Percentiles rank a stretch among this genome's conserved stretches.
These are phyloP conservation scores for Dynastes maya DNA, from an alignment of 2,888 invertebrate species.

Conservation along the genomic window DNA sequence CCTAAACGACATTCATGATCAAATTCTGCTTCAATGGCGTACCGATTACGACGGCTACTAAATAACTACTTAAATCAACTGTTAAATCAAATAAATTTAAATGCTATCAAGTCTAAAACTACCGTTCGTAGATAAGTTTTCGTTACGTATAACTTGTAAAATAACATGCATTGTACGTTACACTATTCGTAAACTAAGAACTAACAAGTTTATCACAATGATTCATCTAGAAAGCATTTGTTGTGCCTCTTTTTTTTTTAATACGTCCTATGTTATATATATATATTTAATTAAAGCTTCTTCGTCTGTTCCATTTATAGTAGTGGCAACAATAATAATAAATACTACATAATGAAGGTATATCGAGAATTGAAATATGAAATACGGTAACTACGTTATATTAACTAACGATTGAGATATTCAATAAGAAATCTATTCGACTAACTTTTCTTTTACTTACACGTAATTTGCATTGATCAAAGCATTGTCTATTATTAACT, in stretches of 20 bases:
- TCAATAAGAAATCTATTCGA: no score
- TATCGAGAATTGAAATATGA: neutral
- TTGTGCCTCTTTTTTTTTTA: slow-evolving; percentile 19
- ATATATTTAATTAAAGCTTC: slow-evolving; percentile 6
- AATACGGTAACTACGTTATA: neutral
- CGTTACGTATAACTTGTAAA: neutral
- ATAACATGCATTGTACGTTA: slow-evolving; percentile 2
- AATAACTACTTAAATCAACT: no score
- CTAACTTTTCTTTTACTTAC: no score
- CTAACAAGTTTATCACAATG: slow-evolving; percentile 41
- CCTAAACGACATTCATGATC: no score
- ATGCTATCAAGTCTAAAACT: no score
- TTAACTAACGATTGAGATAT: no score
- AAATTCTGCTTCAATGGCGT: no score
- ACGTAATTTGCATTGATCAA: no score
- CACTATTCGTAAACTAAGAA: slow-evolving; percentile 22
- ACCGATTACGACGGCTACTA: no score
- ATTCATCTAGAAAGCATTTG: slow-evolving; percentile 26
- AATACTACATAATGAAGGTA: neutral
- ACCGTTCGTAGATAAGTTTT: slow-evolving; percentile 1
- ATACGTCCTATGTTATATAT: neutral
- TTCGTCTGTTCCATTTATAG: neutral
- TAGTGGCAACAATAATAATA: neutral
- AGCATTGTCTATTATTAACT: no score
- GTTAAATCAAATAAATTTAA: no score